Evolutionary conservation across 2,113 vertebrate species (phyloP).

Genomic region (Pogonocichla stellata): DNA sequence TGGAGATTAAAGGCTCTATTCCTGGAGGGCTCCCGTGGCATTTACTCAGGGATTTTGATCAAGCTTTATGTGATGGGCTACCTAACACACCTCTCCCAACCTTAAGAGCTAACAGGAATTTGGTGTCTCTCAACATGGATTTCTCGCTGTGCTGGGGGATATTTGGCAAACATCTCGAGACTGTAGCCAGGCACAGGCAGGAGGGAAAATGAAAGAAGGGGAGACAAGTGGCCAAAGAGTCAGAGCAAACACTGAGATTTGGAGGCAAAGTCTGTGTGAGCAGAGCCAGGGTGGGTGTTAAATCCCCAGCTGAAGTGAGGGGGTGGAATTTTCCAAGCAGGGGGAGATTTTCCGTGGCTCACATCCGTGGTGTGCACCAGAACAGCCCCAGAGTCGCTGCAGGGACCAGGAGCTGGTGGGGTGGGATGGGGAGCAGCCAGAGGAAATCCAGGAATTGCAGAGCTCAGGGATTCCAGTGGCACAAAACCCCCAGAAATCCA

Average conservation of each 20-base stretch:
- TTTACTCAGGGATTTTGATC: conserved; percentile 68
- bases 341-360: accelerated
- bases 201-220: neutral
- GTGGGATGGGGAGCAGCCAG: neutral
- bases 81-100: conserved; percentile 63
- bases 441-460: no score
- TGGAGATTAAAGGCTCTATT: conserved; percentile 67
- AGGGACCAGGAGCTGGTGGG: accelerated
- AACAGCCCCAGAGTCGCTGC: neutral
- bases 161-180: conserved; percentile 64
- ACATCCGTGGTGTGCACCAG: accelerated
- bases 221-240: neutral
- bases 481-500: accelerated
- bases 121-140: conserved; percentile 56
- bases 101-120: conserved; percentile 56
- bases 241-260: conserved; percentile 30
- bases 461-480: neutral
- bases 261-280: neutral
- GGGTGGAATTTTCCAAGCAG: accelerated
- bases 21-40: conserved; percentile 65
- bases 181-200: conserved; percentile 36
- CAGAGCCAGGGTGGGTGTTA: neutral
- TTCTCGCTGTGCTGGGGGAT: conserved; percentile 33
- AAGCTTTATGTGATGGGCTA: conserved; percentile 61
- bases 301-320: neutral